A percentile compares a stretch with the other conserved stretches of the same genome.
phyloP scores from a whole-genome alignment of 2,797 vertebrate genomes.

The Gallinago nigripennis region DNA sequence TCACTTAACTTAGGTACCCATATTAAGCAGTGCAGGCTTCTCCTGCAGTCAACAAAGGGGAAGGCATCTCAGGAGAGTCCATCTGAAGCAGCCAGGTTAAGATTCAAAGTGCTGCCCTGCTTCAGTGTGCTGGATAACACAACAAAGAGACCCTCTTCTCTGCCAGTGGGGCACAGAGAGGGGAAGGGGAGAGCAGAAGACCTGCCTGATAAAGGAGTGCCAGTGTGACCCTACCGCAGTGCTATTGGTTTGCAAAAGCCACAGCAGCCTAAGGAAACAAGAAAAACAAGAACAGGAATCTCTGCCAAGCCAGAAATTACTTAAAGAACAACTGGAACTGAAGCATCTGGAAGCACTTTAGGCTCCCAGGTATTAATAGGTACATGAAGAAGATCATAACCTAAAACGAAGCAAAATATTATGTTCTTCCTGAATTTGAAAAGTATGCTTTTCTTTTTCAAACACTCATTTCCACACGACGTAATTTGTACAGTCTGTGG shows the following conservation, averaged over 20 bases:
- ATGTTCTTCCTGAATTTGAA: constrained; percentile 7
- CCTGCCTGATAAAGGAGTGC: neutral
- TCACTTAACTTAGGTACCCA: neutral
- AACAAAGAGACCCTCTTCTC: neutral
- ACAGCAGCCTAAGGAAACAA: neutral
- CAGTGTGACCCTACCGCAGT: fast-evolving
- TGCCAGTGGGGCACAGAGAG: neutral
- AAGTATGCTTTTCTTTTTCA: constrained; percentile 24
- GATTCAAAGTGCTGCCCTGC: neutral
- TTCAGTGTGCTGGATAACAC: neutral
- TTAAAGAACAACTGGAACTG: neutral
- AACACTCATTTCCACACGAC: constrained; percentile 29
- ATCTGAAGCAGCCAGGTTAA: neutral
- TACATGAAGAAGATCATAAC: constrained; percentile 11
- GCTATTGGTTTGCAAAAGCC: neutral
- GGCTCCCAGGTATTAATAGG: constrained; percentile 26
- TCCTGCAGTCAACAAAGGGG: neutral
- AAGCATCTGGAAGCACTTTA: constrained; percentile 49
- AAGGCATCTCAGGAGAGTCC: neutral
- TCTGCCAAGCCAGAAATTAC: neutral
- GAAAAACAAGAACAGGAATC: neutral
- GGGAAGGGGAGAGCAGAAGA: neutral
- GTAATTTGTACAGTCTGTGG: constrained; percentile 39
- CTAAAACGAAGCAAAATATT: constrained; percentile 4
- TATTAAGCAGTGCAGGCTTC: neutral